A percentile compares a stretch with the other conserved stretches of the same genome.
These are phyloP conservation scores for Pseudochromis fuscus DNA, from an alignment of 2,797 vertebrate genomes.

Conservation along the genomic window DNA sequence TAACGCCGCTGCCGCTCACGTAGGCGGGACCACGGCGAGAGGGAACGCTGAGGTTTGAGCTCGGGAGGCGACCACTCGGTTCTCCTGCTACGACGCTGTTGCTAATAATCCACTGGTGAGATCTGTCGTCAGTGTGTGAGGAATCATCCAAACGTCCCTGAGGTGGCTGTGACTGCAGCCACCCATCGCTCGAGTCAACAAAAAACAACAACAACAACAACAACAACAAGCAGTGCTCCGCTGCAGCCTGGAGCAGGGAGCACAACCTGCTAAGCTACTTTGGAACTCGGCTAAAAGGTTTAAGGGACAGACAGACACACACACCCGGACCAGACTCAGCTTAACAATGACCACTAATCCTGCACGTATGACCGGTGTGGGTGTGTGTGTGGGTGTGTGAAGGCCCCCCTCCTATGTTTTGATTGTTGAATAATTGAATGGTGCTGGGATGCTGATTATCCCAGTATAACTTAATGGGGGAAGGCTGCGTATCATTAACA, in stretches of 20 bases:
- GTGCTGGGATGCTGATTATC: background rate
- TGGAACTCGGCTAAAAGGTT: conserved; percentile 78
- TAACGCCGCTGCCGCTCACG: conserved; percentile 2
- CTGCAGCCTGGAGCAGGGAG: conserved; percentile 54
- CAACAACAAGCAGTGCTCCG: conserved; percentile 36
- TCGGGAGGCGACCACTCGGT: background rate
- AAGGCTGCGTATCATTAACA: background rate
- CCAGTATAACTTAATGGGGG: background rate
- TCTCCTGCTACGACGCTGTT: background rate
- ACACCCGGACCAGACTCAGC: conserved; percentile 51
- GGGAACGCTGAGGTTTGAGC: conserved; percentile 5
- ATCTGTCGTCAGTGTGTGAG: conserved; percentile 7
- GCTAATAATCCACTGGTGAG: background rate
- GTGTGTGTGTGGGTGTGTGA: conserved; percentile 3
- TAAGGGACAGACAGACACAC: conserved; percentile 60
- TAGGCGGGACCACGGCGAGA: background rate
- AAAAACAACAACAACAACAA: conserved; percentile 32
- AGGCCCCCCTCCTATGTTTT: conserved; percentile 39
- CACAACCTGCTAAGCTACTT: conserved; percentile 80
- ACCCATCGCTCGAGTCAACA: conserved; percentile 52
- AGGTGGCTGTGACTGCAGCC: background rate
- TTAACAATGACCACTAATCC: conserved; percentile 75
- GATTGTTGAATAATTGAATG: conserved; percentile 21
- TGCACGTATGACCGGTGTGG: conserved; percentile 51
- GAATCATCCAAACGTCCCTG: conserved; percentile 19